Evolutionary conservation across 2,888 invertebrate species (phyloP).

Genomic region (Stomorhina lunata): DNA sequence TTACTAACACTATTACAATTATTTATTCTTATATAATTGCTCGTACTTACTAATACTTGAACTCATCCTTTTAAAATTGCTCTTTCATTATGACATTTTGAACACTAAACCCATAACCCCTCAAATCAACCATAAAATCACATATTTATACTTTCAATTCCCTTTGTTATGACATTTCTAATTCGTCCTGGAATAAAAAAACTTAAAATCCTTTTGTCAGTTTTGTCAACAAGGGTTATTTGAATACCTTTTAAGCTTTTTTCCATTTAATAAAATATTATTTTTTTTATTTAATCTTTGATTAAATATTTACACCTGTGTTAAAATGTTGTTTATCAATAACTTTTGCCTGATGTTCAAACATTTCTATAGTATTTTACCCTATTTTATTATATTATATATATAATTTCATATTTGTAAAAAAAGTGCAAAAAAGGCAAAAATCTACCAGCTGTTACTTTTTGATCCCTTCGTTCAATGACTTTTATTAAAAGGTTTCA

Average conservation of each 20-base stretch:
- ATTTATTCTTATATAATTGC: too few species aligned
- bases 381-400: neutral
- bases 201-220: slow-evolving; percentile 5
- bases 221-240: slow-evolving; percentile 25
- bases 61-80: too few species aligned
- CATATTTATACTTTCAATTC: neutral
- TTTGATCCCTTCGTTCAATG: slow-evolving; percentile 3
- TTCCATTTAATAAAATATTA: neutral
- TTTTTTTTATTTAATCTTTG: slow-evolving; percentile 33
- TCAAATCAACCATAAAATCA: neutral
- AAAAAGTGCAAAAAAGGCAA: neutral
- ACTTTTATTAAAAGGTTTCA: slow-evolving; percentile 23
- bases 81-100: too few species aligned
- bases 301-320: slow-evolving; percentile 56
- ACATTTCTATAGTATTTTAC: neutral
- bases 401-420: neutral
- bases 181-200: neutral
- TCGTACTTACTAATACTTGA: too few species aligned
- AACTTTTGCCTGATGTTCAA: neutral
- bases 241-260: slow-evolving; percentile 4
- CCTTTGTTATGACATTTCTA: neutral
- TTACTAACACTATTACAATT: too few species aligned
- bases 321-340: slow-evolving; percentile 41
- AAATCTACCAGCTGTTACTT: slow-evolving; percentile 19
- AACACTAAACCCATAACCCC: too few species aligned